phyloP scores from a whole-genome alignment of 1,140 invertebrate species.

The Aphelinus atriplicis region DNA sequence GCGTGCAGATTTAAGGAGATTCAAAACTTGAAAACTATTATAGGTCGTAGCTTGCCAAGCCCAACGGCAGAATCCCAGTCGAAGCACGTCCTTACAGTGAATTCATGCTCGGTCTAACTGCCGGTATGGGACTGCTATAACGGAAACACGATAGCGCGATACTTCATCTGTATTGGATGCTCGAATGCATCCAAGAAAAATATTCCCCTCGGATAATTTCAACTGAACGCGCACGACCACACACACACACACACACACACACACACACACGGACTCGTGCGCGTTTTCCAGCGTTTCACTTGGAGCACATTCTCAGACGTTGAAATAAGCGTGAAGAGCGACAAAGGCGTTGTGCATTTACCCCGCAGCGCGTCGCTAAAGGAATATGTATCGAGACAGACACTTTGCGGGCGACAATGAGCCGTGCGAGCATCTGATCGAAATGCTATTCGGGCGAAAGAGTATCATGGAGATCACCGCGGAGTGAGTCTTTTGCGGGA shows the following conservation, averaged over 20 bases:
- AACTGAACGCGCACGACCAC: too few relatives aligned
- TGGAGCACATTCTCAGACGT: too few relatives aligned
- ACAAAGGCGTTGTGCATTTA: too few relatives aligned
- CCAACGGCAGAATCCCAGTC: conserved; percentile 24
- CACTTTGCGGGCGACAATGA: too few relatives aligned
- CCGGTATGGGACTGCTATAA: not conserved
- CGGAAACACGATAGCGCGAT: not conserved
- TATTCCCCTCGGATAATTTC: not conserved
- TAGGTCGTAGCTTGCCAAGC: not conserved
- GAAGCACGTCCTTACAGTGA: conserved; percentile 42
- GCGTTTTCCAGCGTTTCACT: too few relatives aligned
- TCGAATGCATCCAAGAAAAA: not conserved
- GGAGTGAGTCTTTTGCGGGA: conserved; percentile 7
- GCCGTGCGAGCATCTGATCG: too few relatives aligned
- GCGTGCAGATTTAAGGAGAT: too few relatives aligned
- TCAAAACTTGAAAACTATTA: not conserved
- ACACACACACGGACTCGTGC: too few relatives aligned
- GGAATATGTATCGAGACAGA: too few relatives aligned
- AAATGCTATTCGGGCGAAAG: not conserved
- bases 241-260: too few relatives aligned
- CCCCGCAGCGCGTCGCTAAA: too few relatives aligned
- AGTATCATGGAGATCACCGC: not conserved
- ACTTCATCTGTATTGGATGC: conserved; percentile 1
- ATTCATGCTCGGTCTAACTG: conserved; percentile 40
- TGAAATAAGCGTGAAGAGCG: too few relatives aligned